Base-by-base conservation (phyloP, 2,888 invertebrate genomes). In the Ellobium chinense region DNA sequence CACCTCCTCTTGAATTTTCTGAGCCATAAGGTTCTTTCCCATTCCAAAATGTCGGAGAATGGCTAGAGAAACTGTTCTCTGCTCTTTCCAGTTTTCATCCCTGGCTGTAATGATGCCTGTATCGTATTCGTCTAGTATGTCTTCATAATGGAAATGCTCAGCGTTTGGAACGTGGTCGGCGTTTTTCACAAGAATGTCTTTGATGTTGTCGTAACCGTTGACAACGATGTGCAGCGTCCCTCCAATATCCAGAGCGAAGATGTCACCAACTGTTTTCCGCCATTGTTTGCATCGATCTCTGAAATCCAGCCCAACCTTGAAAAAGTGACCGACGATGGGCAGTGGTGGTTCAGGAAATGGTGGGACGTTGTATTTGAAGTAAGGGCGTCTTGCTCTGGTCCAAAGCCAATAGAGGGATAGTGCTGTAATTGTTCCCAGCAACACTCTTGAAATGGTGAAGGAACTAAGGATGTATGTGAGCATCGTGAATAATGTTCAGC, bases 1-100 rank as follows among this genome's bases (percentile, higher is more conserved):
- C 24, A 66, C 70, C 29, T 70, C 70, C 46, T 70, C 54, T 24
- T 27, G 34, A 37, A 54, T 27, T 70, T 70, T 70, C 39, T 54
- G 14, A 70, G 54, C 27, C 46, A 70, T 34, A 12, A 66, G 14
- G 36, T 66, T 66, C 24, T 66, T 66, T 14, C 66, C 66, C 36
- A 66, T 36, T 14, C 66, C 66, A 36, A 66, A 66, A n/a, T 31
- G 36, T 34, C 66, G 14, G 18, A 66, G 66, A 66, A 66, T 66
- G 21, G 34, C 14, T 1, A 66, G 36, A n/a, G 36, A 14, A 29
- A 31, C 31, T 34, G 66, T 34, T 36, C 66, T 66, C 36, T 66
- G 66, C 24, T 66, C 66, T 18, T 66, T 66, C 66, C 66, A 66
- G 37, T 36, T 66, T n/a, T 66, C 36, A 36, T 37, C 66, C 18